Percentiles rank a stretch among this genome's conserved stretches.
These are phyloP conservation scores for Gadus macrocephalus DNA, from an alignment of 2,113 vertebrate genomes.

Conservation along the genomic window DNA sequence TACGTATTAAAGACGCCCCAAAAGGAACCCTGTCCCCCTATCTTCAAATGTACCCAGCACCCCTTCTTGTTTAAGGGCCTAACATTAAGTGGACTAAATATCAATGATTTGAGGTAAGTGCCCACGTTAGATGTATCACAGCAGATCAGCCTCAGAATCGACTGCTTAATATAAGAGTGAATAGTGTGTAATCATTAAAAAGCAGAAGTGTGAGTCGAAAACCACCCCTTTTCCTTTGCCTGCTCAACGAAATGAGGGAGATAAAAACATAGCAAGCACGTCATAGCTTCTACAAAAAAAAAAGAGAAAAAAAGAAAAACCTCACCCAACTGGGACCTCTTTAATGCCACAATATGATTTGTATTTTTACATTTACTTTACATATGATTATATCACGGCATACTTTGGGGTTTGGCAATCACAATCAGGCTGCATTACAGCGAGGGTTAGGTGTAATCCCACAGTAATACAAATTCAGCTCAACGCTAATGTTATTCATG, in stretches of 20 bases:
- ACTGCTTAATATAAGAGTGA: constrained; percentile 2
- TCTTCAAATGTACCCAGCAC: constrained; percentile 15
- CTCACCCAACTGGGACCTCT: constrained; percentile 40
- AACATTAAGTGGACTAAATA: no score
- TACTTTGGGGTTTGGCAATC: constrained; percentile 55
- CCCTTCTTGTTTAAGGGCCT: constrained; percentile 28
- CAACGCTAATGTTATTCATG: constrained; percentile 74
- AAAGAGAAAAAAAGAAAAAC: constrained; percentile 11
- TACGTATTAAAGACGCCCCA: no score
- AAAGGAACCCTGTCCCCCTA: no score
- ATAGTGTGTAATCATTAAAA: constrained; percentile 2
- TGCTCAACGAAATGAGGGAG: constrained; percentile 3
- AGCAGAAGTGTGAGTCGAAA: no score
- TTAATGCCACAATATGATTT: constrained; percentile 59
- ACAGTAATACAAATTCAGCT: constrained; percentile 67
- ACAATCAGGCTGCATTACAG: constrained; percentile 63
- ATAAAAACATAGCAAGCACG: neutral
- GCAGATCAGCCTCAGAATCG: neutral
- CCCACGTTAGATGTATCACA: neutral
- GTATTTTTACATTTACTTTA: constrained; percentile 69
- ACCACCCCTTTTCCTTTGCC: neutral
- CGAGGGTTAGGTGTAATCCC: constrained; percentile 64
- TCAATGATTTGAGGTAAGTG: neutral
- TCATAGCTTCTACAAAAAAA: neutral
- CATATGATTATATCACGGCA: constrained; percentile 68